Percentiles rank a stretch among this genome's conserved stretches.
phyloP scores from a whole-genome alignment of 2,113 vertebrate species.

The Cebus imitator region DNA sequence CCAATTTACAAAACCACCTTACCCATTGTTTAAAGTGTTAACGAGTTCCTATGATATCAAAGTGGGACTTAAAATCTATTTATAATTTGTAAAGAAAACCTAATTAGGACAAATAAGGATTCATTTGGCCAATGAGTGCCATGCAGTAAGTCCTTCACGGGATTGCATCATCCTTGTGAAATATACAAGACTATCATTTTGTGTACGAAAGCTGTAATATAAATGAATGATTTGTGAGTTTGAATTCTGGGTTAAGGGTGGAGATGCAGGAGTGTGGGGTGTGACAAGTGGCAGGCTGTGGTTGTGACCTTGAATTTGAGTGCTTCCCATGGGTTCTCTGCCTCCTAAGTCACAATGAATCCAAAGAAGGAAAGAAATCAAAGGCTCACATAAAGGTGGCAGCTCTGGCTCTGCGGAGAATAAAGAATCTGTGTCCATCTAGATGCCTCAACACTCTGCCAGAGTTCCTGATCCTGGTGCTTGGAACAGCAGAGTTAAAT shows the following conservation, averaged over 20 bases:
- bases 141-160: neutral
- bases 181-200: constrained; percentile 45
- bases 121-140: neutral
- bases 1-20: neutral
- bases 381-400: neutral
- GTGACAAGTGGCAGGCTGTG: neutral
- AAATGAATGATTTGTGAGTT: constrained; percentile 57
- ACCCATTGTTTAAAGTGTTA: constrained; percentile 19
- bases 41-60: constrained; percentile 29
- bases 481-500: neutral
- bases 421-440: neutral
- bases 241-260: constrained; percentile 48
- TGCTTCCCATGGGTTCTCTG: neutral
- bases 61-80: constrained; percentile 15
- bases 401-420: neutral
- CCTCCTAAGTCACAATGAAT: neutral
- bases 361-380: neutral
- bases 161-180: neutral
- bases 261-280: neutral
- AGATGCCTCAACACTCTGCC: too few relatives aligned
- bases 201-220: constrained; percentile 37
- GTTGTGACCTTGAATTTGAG: neutral
- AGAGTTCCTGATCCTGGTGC: neutral
- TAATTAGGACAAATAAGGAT: constrained; percentile 52
- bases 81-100: constrained; percentile 53